These are phyloP conservation scores for Caiman crocodilus DNA, from an alignment of 2,797 vertebrate species.

Conservation along the genomic window DNA sequence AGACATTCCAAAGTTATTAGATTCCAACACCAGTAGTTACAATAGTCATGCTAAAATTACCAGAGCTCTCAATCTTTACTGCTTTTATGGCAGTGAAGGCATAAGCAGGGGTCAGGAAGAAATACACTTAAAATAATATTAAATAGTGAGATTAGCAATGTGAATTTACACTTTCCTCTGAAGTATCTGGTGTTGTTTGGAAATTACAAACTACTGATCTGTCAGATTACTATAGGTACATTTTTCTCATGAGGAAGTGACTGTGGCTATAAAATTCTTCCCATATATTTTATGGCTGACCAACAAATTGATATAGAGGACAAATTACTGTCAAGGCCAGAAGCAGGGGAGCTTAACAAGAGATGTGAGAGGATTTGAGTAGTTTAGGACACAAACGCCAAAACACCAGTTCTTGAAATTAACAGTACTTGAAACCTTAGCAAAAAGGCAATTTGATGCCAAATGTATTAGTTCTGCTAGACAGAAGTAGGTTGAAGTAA, in stretches of 20 bases:
- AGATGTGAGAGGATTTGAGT: not conserved
- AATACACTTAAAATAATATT: not conserved
- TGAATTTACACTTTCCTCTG: accelerated
- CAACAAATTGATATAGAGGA: not conserved
- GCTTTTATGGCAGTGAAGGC: not conserved
- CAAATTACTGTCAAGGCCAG: not conserved
- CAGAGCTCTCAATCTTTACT: not conserved
- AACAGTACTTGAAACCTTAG: not conserved
- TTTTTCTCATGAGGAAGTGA: not conserved
- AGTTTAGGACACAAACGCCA: not conserved
- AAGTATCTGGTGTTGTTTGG: not conserved
- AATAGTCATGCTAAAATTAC: not conserved
- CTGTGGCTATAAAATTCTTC: not conserved
- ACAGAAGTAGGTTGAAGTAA: not conserved
- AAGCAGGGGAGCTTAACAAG: not conserved
- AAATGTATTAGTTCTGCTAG: not conserved
- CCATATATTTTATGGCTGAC: not conserved
- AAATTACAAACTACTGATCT: not conserved
- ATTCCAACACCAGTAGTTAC: not conserved
- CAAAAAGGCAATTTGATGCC: not conserved
- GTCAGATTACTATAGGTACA: not conserved
- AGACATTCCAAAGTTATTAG: not conserved
- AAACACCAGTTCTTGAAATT: not conserved
- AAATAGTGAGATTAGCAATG: not conserved
- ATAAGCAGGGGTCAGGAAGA: not conserved